phyloP scores from a whole-genome alignment of 2,888 invertebrate genomes.

The Stenotaenia linearis region DNA sequence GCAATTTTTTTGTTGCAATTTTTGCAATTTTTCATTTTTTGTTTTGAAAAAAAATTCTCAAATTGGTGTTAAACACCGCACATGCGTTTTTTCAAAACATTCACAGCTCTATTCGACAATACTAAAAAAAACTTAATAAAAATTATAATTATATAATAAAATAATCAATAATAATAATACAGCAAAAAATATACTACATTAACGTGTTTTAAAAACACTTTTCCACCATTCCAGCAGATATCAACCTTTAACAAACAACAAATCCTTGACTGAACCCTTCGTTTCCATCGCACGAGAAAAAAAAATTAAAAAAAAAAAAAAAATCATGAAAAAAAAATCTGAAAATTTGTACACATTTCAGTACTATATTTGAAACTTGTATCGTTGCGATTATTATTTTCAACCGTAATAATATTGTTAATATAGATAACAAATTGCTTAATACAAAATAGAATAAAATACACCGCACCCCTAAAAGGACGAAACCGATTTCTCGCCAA shows the following conservation, averaged over 20 bases:
- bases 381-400: slow-evolving; percentile 11
- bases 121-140: background rate
- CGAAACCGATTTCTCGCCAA: background rate
- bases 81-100: background rate
- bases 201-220: background rate
- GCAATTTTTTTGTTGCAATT: background rate
- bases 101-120: background rate
- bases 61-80: background rate
- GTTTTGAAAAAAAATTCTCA: background rate
- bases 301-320: background rate
- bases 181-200: background rate
- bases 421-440: slow-evolving; percentile 11
- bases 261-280: background rate
- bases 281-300: background rate
- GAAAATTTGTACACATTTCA: background rate
- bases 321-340: background rate
- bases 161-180: background rate
- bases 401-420: slow-evolving; percentile 7
- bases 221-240: background rate
- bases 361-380: background rate
- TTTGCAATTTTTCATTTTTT: background rate
- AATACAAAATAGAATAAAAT: background rate
- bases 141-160: background rate
- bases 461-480: background rate
- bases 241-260: background rate